Percentiles rank a stretch among this genome's conserved stretches.
These are phyloP conservation scores for Saccopteryx leptura DNA, from an alignment of 2,113 vertebrate species.

Conservation along the genomic window DNA sequence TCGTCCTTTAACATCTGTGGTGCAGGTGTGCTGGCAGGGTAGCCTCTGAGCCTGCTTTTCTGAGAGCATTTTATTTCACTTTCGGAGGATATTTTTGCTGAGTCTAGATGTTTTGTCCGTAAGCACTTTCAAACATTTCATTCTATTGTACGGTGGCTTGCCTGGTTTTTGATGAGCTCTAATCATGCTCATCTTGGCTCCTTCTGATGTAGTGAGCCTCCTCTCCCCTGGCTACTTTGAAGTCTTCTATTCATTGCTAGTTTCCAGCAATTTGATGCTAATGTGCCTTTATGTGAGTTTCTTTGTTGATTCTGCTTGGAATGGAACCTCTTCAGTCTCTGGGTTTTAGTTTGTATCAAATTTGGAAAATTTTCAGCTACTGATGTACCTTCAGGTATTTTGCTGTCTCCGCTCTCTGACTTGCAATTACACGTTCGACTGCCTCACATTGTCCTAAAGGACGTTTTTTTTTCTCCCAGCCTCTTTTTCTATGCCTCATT, in stretches of 20 bases:
- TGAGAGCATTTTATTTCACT: slow-evolving; percentile 3
- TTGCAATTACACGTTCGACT: neutral
- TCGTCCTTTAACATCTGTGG: neutral
- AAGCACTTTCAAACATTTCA: neutral
- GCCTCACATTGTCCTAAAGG: neutral
- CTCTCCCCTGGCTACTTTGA: neutral
- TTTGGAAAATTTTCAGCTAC: neutral
- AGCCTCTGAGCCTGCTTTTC: neutral
- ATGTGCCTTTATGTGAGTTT: neutral
- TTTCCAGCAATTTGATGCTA: slow-evolving; percentile 4
- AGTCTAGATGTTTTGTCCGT: neutral
- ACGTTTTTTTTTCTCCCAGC: neutral
- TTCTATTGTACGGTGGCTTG: neutral
- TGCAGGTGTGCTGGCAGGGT: neutral
- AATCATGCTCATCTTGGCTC: neutral
- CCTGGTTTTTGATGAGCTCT: neutral
- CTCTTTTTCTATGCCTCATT: neutral
- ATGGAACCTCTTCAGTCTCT: neutral
- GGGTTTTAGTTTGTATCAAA: neutral
- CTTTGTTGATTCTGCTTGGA: neutral
- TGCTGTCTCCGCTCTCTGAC: neutral
- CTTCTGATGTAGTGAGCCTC: neutral
- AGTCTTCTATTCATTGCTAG: neutral
- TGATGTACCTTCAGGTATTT: neutral
- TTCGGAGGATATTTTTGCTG: neutral